Percentiles rank a stretch among this genome's conserved stretches.
Conservation (phyloP, 2,888 invertebrate species). For the Clusia tigrina region DNA sequence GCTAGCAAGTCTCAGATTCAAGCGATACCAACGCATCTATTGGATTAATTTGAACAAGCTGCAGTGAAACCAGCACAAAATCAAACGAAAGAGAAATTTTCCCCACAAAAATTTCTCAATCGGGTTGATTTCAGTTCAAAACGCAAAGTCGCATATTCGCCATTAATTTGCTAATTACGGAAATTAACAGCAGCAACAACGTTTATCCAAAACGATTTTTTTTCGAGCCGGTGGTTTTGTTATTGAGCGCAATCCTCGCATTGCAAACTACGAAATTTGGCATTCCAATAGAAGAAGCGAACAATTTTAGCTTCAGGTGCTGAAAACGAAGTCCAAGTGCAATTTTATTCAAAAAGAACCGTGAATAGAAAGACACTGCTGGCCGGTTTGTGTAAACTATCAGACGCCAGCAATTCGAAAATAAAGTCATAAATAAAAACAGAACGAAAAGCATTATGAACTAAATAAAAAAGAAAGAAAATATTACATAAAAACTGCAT, state of each 20-base stretch:
- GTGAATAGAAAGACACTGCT: neutral
- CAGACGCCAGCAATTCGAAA: conserved; percentile 30
- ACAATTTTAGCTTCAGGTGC: conserved; percentile 9
- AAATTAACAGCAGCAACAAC: neutral
- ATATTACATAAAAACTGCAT: conserved; percentile 7
- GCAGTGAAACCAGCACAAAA: neutral
- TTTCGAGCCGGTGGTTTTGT: neutral
- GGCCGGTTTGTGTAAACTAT: too few relatives aligned
- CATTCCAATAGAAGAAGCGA: too few relatives aligned
- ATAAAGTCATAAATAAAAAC: conserved; percentile 21
- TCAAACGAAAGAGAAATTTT: neutral
- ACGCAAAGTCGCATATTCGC: neutral
- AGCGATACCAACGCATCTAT: neutral
- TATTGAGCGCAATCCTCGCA: too few relatives aligned
- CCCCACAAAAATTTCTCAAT: neutral
- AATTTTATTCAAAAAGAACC: conserved; percentile 7
- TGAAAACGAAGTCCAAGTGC: neutral
- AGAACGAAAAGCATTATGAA: conserved; percentile 17
- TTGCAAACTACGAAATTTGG: too few relatives aligned
- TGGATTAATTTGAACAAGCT: neutral
- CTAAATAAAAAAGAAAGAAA: conserved; percentile 21
- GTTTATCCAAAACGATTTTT: too few relatives aligned
- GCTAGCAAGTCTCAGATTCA: neutral
- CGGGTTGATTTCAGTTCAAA: neutral
- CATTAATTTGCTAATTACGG: neutral